These are phyloP conservation scores for Drosophila littoralis DNA, from an alignment of 1,140 invertebrate genomes.

Conservation along the genomic window DNA sequence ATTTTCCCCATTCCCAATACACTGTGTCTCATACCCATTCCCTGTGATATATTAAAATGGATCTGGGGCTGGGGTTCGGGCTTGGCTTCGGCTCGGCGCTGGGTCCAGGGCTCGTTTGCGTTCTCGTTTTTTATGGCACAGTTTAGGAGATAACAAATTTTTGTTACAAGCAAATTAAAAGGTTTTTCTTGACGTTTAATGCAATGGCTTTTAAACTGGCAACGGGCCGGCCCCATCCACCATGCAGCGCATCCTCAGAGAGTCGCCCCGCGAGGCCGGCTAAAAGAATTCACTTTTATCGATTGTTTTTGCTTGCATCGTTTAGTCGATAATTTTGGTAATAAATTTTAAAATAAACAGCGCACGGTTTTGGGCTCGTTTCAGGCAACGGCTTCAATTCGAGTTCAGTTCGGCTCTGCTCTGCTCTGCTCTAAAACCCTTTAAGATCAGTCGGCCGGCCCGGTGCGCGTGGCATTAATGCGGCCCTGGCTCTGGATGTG, in stretches of 20 bases:
- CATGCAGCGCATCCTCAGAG: slow-evolving; percentile 8
- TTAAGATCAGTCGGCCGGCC: slow-evolving; percentile 49
- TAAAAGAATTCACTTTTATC: slow-evolving; percentile 83
- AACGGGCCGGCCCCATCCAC: slow-evolving; percentile 17
- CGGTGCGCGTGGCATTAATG: slow-evolving; percentile 75
- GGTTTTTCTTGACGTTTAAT: slow-evolving; percentile 76
- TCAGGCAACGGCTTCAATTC: slow-evolving; percentile 12
- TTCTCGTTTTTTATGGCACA: slow-evolving; percentile 84
- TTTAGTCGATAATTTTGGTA: slow-evolving; percentile 84
- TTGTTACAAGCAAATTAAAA: slow-evolving; percentile 84
- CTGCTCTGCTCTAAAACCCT: slow-evolving; percentile 23
- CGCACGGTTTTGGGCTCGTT: slow-evolving; percentile 41
- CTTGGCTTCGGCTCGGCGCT: neutral
- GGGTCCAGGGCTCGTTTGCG: slow-evolving; percentile 53
- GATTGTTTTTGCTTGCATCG: slow-evolving; percentile 84
- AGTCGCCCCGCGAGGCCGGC: slow-evolving; percentile 14
- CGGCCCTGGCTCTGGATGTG: slow-evolving; percentile 3
- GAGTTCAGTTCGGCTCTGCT: neutral
- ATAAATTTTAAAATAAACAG: slow-evolving; percentile 84
- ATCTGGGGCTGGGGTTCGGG: slow-evolving; percentile 55
- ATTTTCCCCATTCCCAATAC: slow-evolving; percentile 23
- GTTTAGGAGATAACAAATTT: slow-evolving; percentile 84
- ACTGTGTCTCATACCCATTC: slow-evolving; percentile 13
- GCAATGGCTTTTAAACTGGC: slow-evolving; percentile 69
- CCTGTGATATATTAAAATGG: slow-evolving; percentile 82